Percentiles rank a stretch among this genome's conserved stretches.
Conservation (phyloP, 1,140 invertebrate genomes). For the Bombus affinis region DNA sequence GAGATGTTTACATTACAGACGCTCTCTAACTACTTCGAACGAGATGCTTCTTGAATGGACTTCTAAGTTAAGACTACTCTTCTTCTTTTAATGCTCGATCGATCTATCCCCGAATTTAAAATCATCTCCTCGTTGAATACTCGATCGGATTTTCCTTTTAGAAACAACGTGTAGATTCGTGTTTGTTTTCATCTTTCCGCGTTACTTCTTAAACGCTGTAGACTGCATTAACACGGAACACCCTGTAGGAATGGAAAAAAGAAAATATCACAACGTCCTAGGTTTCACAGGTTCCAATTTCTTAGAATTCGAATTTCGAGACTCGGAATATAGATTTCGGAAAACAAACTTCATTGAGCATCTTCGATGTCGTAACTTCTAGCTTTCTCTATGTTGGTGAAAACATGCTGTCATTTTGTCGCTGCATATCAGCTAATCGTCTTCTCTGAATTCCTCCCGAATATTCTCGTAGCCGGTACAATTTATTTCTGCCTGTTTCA, state of each 20-base stretch:
- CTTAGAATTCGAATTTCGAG: neutral
- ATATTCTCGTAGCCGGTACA: slow-evolving; percentile 4
- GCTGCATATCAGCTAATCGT: neutral
- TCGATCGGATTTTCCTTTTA: neutral
- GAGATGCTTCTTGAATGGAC: neutral
- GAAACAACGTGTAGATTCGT: neutral
- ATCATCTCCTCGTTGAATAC: neutral
- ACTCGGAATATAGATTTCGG: neutral
- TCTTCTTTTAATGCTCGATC: neutral
- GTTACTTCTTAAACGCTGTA: neutral
- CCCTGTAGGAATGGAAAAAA: too few relatives aligned
- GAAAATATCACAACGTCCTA: too few relatives aligned
- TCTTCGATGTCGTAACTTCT: neutral
- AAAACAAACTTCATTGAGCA: neutral
- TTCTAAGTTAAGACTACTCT: neutral
- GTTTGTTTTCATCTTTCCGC: neutral
- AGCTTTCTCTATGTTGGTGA: neutral
- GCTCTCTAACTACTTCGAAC: neutral
- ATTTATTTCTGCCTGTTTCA: slow-evolving; percentile 40
- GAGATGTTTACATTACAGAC: neutral
- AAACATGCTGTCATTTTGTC: neutral
- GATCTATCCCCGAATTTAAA: neutral
- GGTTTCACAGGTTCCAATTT: neutral
- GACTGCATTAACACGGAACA: too few relatives aligned
- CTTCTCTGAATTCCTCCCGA: slow-evolving; percentile 18